A percentile compares a stretch with the other conserved stretches of the same genome.
phyloP scores from a whole-genome alignment of 2,113 vertebrate genomes.

The Carassius auratus region DNA sequence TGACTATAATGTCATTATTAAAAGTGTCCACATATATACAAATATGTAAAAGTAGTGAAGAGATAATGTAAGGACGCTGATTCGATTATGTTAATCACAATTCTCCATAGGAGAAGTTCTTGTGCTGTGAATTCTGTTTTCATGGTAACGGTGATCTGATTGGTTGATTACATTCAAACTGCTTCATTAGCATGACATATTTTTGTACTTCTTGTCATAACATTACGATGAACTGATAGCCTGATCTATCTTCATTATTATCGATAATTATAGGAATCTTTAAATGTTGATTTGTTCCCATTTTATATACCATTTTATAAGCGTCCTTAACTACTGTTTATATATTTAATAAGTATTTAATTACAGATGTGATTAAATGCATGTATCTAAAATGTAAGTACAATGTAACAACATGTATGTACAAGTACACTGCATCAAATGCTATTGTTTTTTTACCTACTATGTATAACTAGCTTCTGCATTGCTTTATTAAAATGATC shows the following conservation, averaged over 20 bases:
- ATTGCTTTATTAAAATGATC: background rate
- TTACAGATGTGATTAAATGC: background rate
- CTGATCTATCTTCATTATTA: background rate
- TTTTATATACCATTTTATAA: background rate
- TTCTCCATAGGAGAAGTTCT: background rate
- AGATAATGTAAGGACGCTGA: too few species aligned
- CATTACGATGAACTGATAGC: background rate
- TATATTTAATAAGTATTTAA: background rate
- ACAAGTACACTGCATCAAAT: background rate
- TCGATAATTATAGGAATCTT: background rate
- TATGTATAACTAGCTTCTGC: background rate
- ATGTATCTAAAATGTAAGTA: background rate
- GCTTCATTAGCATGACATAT: background rate
- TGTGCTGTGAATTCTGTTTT: background rate
- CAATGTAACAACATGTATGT: background rate
- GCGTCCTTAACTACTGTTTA: background rate
- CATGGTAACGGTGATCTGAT: background rate
- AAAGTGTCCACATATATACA: background rate
- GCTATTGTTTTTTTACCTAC: too few species aligned
- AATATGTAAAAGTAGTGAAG: background rate
- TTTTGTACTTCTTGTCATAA: too few species aligned
- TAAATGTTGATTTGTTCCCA: background rate
- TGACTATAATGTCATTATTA: background rate
- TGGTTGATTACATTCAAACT: background rate
- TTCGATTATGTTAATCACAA: too few species aligned